Percentiles rank a stretch among this genome's conserved stretches.
These are phyloP conservation scores for Eucera pruinosa DNA, from an alignment of 2,888 invertebrate species.

Conservation along the genomic window DNA sequence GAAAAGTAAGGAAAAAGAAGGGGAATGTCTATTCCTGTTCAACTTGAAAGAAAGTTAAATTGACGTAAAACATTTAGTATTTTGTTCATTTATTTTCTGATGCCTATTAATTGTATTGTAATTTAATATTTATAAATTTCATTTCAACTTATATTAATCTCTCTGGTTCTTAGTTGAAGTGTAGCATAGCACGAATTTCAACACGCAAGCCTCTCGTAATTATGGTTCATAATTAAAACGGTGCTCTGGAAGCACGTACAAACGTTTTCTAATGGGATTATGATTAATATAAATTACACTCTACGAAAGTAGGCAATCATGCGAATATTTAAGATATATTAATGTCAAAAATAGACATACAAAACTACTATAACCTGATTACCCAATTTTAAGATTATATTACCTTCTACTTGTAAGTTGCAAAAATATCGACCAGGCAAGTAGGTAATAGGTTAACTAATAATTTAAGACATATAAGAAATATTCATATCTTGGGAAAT, in stretches of 20 bases:
- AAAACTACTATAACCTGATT: not conserved
- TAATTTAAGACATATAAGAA: not conserved
- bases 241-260: not conserved
- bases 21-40: too few species aligned
- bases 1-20: too few species aligned
- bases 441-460: not conserved
- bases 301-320: conserved; percentile 1
- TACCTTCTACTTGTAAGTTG: too few species aligned
- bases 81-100: too few species aligned
- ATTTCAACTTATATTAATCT: too few species aligned
- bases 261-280: not conserved
- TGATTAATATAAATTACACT: not conserved
- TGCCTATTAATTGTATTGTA: too few species aligned
- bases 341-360: not conserved
- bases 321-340: not conserved
- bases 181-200: not conserved
- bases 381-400: not conserved
- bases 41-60: too few species aligned
- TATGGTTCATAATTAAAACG: not conserved
- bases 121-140: too few species aligned
- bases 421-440: too few species aligned
- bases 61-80: too few species aligned
- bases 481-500: not conserved
- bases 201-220: not conserved
- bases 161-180: not conserved